Conservation (phyloP, 1,140 invertebrate genomes). For the Diachasma alloeum region DNA sequence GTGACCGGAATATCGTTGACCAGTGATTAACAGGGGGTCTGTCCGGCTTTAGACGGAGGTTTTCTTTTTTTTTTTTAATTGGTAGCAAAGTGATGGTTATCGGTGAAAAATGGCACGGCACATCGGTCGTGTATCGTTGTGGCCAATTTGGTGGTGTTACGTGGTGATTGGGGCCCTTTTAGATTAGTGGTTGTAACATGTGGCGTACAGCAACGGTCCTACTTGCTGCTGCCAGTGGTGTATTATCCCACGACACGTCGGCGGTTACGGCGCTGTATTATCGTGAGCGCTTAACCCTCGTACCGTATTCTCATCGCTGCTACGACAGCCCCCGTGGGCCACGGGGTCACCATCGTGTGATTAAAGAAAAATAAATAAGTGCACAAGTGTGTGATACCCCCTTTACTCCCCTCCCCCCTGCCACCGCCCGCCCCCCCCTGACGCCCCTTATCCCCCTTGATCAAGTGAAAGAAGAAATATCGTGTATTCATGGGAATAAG, state of each 20-base stretch:
- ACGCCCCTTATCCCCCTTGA: no score
- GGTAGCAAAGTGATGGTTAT: neutral
- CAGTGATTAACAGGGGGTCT: no score
- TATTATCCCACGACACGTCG: conserved; percentile 34
- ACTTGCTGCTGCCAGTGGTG: conserved; percentile 46
- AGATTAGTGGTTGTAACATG: conserved; percentile 51
- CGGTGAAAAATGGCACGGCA: conserved; percentile 8
- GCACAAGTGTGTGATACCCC: neutral
- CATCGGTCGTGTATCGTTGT: neutral
- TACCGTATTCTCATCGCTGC: conserved; percentile 24
- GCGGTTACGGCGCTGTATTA: conserved; percentile 38
- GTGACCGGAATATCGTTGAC: no score
- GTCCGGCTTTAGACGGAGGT: no score
- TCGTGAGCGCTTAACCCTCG: conserved; percentile 38
- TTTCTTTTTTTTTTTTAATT: no score
- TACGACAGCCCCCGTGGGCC: conserved; percentile 38
- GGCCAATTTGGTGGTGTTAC: conserved; percentile 45
- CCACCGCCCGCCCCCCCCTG: no score
- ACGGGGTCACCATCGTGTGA: conserved; percentile 37
- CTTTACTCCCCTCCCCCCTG: no score
- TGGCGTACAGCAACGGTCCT: conserved; percentile 51
- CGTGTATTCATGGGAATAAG: no score
- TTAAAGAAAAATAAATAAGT: neutral
- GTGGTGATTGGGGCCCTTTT: conserved; percentile 46
- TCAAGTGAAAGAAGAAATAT: no score